phyloP scores from a whole-genome alignment of 2,797 vertebrate genomes.

The Gymnodraco acuticeps region DNA sequence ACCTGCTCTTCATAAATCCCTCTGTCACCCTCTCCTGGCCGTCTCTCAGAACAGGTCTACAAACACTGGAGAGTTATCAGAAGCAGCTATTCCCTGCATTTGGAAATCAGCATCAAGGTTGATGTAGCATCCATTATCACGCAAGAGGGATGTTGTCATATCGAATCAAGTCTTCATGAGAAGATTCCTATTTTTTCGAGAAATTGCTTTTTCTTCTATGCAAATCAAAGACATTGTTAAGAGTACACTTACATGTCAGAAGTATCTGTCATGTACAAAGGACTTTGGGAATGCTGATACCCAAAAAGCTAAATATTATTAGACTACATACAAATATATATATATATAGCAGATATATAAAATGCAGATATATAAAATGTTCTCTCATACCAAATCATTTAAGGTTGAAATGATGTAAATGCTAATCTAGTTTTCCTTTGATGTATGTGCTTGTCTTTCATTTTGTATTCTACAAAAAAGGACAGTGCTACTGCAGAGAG shows the following conservation, averaged over 20 bases:
- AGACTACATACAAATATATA: slow-evolving; percentile 1
- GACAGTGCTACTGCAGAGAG: slow-evolving; percentile 38
- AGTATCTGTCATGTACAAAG: slow-evolving; percentile 1
- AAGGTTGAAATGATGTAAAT: slow-evolving; percentile 29
- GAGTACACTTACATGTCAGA: slow-evolving; percentile 43
- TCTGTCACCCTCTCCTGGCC: slow-evolving; percentile 57
- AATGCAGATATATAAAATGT: slow-evolving; percentile 29
- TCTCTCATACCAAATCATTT: slow-evolving; percentile 33
- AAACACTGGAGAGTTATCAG: slow-evolving; percentile 51
- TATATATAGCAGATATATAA: slow-evolving; percentile 23
- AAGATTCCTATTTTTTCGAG: slow-evolving; percentile 25
- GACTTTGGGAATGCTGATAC: slow-evolving; percentile 6
- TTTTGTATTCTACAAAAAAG: slow-evolving; percentile 47
- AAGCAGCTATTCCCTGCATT: slow-evolving; percentile 54
- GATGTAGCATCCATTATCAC: slow-evolving; percentile 9
- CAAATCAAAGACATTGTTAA: slow-evolving; percentile 26
- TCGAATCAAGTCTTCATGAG: slow-evolving; percentile 10
- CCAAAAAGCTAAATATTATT: slow-evolving; percentile 23
- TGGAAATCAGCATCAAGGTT: slow-evolving; percentile 22
- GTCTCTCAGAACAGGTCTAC: slow-evolving; percentile 46
- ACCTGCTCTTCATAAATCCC: slow-evolving; percentile 35
- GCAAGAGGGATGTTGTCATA: slow-evolving; percentile 9
- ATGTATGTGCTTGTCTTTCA: slow-evolving; percentile 29
- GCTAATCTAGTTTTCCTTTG: slow-evolving; percentile 30
- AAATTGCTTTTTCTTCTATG: slow-evolving; percentile 13